phyloP scores from a whole-genome alignment of 1,140 invertebrate genomes.

The Acromyrmex charruanus region DNA sequence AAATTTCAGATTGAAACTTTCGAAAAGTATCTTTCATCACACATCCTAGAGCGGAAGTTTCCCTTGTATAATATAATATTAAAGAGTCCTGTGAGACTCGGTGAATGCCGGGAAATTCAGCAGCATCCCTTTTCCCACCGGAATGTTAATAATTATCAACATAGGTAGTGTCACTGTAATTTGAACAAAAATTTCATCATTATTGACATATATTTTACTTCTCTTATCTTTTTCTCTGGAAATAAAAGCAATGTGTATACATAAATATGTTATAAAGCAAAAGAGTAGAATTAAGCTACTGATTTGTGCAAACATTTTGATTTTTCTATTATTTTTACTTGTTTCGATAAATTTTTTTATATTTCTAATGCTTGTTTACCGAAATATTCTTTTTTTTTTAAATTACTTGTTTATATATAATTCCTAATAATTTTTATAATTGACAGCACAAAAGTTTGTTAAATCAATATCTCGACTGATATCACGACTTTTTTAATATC shows the following conservation, averaged over 20 bases:
- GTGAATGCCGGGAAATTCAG: slow-evolving; percentile 13
- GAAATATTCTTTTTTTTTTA: background rate
- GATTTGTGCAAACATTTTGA: background rate
- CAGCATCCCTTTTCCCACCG: slow-evolving; percentile 60
- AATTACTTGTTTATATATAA: background rate
- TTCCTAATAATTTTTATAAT: background rate
- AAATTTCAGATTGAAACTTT: slow-evolving; percentile 12
- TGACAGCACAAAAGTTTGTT: background rate
- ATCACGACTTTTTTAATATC: background rate
- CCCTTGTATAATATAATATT: slow-evolving; percentile 29
- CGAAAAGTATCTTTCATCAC: slow-evolving; percentile 45
- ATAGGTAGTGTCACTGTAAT: background rate
- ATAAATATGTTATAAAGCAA: background rate
- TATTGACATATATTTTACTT: background rate
- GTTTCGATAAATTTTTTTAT: background rate
- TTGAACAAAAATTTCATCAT: background rate
- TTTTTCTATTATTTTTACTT: background rate
- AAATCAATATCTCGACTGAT: background rate
- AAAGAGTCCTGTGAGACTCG: slow-evolving; percentile 33
- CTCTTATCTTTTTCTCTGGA: background rate
- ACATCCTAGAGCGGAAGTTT: slow-evolving; percentile 40
- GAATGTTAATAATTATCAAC: slow-evolving; percentile 67
- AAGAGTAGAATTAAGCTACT: background rate
- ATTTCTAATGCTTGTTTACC: background rate
- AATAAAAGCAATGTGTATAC: background rate